Evolutionary conservation across 2,113 vertebrate genomes (phyloP).

Genomic region (Picathartes gymnocephalus): DNA sequence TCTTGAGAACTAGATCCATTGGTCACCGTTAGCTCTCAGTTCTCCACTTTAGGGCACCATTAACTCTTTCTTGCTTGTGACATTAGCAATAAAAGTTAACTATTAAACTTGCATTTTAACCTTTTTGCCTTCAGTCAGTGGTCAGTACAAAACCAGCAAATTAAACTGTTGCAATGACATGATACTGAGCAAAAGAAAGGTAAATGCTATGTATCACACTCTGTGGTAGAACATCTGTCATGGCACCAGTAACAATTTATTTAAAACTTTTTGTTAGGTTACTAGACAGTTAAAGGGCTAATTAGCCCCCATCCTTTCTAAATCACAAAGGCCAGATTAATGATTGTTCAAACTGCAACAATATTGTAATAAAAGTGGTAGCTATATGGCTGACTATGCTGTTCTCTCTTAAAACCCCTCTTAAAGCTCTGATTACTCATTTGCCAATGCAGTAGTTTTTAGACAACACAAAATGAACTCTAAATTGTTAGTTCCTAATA

Average conservation of each 20-base stretch:
- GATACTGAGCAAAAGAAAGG: constrained; percentile 23
- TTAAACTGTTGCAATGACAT: constrained; percentile 18
- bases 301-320: constrained; percentile 35
- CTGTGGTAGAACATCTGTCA: constrained; percentile 46
- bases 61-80: constrained; percentile 38
- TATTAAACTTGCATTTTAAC: constrained; percentile 67
- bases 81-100: constrained; percentile 73
- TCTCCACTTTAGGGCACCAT: background rate
- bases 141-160: constrained; percentile 49
- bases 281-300: constrained; percentile 41
- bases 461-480: background rate
- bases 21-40: background rate
- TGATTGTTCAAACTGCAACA: constrained; percentile 55
- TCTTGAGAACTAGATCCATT: background rate
- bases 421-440: constrained; percentile 20
- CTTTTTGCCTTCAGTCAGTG: constrained; percentile 32
- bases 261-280: background rate
- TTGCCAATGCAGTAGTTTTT: background rate
- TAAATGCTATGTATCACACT: constrained; percentile 2
- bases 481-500: background rate
- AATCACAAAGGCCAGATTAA: constrained; percentile 68
- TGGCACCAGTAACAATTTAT: constrained; percentile 18
- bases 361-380: constrained; percentile 16
- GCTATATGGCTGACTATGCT: background rate
- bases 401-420: background rate